phyloP scores from a whole-genome alignment of 1,140 invertebrate species.

The Aporrectodea caliginosa region DNA sequence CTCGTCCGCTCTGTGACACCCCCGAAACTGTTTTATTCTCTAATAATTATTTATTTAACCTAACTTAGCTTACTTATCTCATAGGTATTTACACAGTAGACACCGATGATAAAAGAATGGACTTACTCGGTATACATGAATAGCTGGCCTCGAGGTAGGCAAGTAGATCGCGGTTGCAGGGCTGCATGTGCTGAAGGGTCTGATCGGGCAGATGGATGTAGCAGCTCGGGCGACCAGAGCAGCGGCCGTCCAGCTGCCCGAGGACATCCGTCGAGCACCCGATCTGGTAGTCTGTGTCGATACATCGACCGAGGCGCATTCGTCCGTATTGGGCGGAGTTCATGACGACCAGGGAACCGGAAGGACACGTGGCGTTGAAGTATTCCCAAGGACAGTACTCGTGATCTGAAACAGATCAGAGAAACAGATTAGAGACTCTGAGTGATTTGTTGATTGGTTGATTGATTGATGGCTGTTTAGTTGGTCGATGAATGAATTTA shows the following conservation, averaged over 20 bases:
- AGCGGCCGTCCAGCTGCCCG: conserved; percentile 9
- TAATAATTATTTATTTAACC: too few species aligned
- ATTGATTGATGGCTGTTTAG: too few species aligned
- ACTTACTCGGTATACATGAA: conserved; percentile 3
- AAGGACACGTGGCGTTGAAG: conserved; percentile 15
- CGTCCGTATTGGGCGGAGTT: conserved; percentile 18
- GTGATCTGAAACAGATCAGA: not conserved
- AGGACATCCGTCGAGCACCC: conserved; percentile 16
- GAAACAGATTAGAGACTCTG: too few species aligned
- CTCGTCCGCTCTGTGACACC: too few species aligned
- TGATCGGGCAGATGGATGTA: not conserved
- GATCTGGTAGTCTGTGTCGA: conserved; percentile 5
- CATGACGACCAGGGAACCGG: conserved; percentile 20
- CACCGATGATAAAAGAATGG: too few species aligned
- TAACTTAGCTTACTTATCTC: too few species aligned
- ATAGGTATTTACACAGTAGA: too few species aligned
- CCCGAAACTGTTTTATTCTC: too few species aligned
- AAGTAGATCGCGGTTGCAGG: not conserved
- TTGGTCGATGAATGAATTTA: too few species aligned
- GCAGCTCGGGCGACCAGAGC: conserved; percentile 14
- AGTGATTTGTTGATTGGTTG: too few species aligned
- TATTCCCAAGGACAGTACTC: conserved; percentile 17
- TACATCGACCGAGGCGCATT: not conserved
- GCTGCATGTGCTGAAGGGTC: conserved; percentile 2
- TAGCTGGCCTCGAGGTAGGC: conserved; percentile 18